Conservation (phyloP, 2,113 vertebrate species). For the Pampusana beccarii region DNA sequence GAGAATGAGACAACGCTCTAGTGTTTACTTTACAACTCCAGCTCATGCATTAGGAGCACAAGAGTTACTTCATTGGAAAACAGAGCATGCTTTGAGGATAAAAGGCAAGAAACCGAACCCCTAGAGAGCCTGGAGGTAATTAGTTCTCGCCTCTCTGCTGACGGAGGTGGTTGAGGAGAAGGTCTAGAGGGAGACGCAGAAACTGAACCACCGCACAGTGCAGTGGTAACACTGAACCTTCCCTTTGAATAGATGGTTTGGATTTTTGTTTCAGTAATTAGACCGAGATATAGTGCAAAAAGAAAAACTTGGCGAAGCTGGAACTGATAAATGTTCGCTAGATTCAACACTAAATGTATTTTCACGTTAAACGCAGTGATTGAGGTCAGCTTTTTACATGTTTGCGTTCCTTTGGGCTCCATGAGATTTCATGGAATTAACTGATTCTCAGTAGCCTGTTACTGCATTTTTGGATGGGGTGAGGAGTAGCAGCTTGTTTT, state of each 20-base stretch:
- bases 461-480: not conserved
- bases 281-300: not conserved
- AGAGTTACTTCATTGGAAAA: not conserved
- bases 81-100: not conserved
- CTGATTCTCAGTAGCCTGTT: not conserved
- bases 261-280: not conserved
- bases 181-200: not conserved
- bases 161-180: accelerated
- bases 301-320: not conserved
- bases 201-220: not conserved
- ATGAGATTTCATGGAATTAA: not conserved
- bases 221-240: not conserved
- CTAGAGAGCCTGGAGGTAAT: not conserved
- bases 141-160: not conserved
- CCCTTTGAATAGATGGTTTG: not conserved
- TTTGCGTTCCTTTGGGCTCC: not conserved
- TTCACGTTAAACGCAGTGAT: not conserved
- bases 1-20: not conserved
- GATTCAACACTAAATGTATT: not conserved
- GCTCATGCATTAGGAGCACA: not conserved
- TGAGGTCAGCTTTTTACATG: not conserved
- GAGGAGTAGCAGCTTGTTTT: not conserved
- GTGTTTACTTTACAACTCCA: not conserved
- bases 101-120: not conserved
- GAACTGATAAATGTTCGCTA: not conserved